phyloP scores from a whole-genome alignment of 2,888 invertebrate genomes.

The Reticulitermes lucifugus region DNA sequence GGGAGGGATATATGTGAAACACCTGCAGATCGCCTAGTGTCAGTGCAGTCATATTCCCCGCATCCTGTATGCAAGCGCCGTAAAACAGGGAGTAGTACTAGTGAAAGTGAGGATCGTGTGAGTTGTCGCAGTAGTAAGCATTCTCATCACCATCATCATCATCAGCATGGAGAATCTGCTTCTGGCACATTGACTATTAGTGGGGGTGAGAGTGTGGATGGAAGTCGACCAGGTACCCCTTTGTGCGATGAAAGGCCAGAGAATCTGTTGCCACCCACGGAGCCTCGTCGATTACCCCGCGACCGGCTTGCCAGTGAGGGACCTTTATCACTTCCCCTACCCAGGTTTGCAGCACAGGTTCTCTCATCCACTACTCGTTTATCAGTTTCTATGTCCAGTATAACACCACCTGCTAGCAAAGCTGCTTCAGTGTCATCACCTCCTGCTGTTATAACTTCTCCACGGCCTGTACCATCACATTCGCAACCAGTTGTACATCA shows the following conservation, averaged over 20 bases:
- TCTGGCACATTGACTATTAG: conserved; percentile 56
- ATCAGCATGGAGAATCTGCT: conserved; percentile 61
- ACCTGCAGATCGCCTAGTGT: conserved; percentile 46
- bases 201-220: conserved; percentile 73
- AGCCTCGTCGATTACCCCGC: conserved; percentile 77
- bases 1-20: conserved; percentile 43
- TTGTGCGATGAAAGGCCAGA: conserved; percentile 86
- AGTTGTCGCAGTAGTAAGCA: conserved; percentile 54
- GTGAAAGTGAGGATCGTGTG: conserved; percentile 54
- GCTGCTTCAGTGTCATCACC: conserved; percentile 41
- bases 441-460: conserved; percentile 53
- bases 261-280: conserved; percentile 77
- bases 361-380: conserved; percentile 58
- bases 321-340: conserved; percentile 86
- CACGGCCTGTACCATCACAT: conserved; percentile 62
- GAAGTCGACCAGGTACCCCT: conserved; percentile 88
- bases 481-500: conserved; percentile 56
- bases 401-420: conserved; percentile 46
- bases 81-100: conserved; percentile 63
- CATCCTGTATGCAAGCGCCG: conserved; percentile 68
- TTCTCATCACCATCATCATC: conserved; percentile 65
- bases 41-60: conserved; percentile 59
- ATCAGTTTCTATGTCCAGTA: conserved; percentile 39
- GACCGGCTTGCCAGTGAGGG: conserved; percentile 73
- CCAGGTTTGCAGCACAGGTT: conserved; percentile 86